A percentile compares a stretch with the other conserved stretches of the same genome.
Evolutionary conservation across 2,113 vertebrate species (phyloP).

Genomic region (Larimichthys crocea): DNA sequence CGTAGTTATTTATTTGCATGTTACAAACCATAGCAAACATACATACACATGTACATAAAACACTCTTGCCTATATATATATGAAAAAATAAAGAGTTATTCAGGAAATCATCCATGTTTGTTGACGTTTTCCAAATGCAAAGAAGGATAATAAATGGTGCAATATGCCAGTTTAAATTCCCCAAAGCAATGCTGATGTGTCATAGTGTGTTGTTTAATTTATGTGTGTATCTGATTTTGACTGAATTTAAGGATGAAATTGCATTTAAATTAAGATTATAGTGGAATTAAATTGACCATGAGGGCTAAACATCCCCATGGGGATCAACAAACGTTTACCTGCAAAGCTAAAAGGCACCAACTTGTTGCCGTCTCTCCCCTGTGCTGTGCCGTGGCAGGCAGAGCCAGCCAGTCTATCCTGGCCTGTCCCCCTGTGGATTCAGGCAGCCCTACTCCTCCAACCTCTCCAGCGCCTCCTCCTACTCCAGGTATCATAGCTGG

Average conservation of each 20-base stretch:
- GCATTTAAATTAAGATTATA: background rate
- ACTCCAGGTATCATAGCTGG: slow-evolving; percentile 93
- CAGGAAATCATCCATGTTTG: background rate
- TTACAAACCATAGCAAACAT: background rate
- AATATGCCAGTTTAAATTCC: background rate
- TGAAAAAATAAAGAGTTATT: background rate
- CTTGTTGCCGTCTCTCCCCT: slow-evolving; percentile 75
- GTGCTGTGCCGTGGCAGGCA: slow-evolving; percentile 88
- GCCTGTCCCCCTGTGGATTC: slow-evolving; percentile 97
- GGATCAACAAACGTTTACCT: slow-evolving; percentile 11
- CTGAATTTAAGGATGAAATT: background rate
- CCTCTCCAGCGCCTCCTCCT: slow-evolving; percentile 93
- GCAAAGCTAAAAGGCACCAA: slow-evolving; percentile 50
- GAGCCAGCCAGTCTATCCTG: slow-evolving; percentile 96
- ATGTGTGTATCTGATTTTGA: background rate
- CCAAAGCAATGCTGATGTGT: background rate
- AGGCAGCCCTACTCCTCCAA: slow-evolving; percentile 93
- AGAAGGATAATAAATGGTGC: background rate
- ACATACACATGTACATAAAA: background rate
- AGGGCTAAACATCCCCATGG: background rate
- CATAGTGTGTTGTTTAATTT: background rate
- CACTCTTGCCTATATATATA: background rate
- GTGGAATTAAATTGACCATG: background rate
- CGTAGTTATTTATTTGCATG: background rate
- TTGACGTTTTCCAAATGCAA: slow-evolving; percentile 4